Evolutionary conservation across 2,113 vertebrate genomes (phyloP).

Genomic region (Mus spicilegus): DNA sequence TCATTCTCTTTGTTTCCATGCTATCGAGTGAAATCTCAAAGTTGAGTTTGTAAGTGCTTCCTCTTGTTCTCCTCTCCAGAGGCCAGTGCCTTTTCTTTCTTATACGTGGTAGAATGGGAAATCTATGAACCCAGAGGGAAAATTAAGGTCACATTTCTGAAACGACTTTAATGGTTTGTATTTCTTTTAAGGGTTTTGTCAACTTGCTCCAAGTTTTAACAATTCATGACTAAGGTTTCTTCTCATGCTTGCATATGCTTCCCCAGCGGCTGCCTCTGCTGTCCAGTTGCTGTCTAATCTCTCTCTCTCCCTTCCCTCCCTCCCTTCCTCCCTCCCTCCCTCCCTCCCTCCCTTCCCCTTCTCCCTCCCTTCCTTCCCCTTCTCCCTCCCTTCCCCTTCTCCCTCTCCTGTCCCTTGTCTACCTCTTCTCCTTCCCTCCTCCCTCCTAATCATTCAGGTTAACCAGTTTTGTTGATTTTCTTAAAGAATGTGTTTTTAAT

Average conservation of each 20-base stretch:
- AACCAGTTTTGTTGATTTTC: not conserved
- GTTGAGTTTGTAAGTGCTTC: not conserved
- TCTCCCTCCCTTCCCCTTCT: not conserved
- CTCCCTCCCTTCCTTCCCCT: not conserved
- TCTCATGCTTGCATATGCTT: not conserved
- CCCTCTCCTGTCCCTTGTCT: too few species aligned
- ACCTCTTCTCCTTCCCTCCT: not conserved
- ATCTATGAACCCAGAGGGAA: too few species aligned
- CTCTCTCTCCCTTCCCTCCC: not conserved
- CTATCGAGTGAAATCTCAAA: not conserved
- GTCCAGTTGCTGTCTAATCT: not conserved
- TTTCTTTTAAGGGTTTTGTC: not conserved
- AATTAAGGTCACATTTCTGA: not conserved
- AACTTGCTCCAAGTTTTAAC: not conserved
- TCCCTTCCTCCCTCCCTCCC: not conserved
- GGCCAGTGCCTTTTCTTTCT: not conserved
- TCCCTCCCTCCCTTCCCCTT: accelerated
- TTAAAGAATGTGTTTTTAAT: not conserved
- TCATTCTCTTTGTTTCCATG: not conserved
- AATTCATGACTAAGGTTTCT: not conserved
- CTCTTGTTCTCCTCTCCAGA: not conserved
- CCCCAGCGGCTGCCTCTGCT: not conserved
- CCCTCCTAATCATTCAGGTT: not conserved
- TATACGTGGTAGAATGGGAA: not conserved
- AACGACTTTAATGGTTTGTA: not conserved